Conservation (phyloP, 2,888 invertebrate species). For the Elmis aenea region DNA sequence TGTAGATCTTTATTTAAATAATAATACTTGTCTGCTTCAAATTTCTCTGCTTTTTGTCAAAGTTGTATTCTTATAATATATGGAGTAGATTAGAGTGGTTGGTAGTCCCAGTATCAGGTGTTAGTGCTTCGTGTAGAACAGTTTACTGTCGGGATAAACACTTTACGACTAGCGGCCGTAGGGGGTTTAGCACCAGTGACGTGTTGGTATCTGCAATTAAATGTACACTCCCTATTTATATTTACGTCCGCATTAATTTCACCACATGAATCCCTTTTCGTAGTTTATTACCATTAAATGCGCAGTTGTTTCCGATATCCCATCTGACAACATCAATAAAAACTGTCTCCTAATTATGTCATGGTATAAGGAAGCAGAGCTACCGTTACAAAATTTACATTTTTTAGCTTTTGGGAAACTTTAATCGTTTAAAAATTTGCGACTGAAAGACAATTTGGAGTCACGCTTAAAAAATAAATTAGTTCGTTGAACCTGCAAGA, state of each 20-base stretch:
- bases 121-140: slow-evolving; percentile 29
- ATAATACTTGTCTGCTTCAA: no score
- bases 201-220: slow-evolving; percentile 41
- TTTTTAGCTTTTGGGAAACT: no score
- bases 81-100: neutral
- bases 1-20: no score
- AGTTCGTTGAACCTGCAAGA: no score
- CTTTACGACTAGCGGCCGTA: slow-evolving; percentile 39
- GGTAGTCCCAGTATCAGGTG: slow-evolving; percentile 32
- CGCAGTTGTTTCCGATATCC: no score
- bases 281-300: slow-evolving; percentile 13
- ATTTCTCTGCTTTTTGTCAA: neutral
- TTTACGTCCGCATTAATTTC: slow-evolving; percentile 20
- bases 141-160: slow-evolving; percentile 39
- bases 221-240: slow-evolving; percentile 27
- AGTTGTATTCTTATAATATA: neutral
- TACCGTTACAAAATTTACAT: no score
- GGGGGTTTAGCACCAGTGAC: slow-evolving; percentile 36
- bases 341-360: no score
- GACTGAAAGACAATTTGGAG: no score
- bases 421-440: no score
- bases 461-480: no score
- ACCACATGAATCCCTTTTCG: slow-evolving; percentile 13
- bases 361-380: no score
- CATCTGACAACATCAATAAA: no score